Conservation (phyloP, 2,113 vertebrate genomes). For the Channa maculata region DNA sequence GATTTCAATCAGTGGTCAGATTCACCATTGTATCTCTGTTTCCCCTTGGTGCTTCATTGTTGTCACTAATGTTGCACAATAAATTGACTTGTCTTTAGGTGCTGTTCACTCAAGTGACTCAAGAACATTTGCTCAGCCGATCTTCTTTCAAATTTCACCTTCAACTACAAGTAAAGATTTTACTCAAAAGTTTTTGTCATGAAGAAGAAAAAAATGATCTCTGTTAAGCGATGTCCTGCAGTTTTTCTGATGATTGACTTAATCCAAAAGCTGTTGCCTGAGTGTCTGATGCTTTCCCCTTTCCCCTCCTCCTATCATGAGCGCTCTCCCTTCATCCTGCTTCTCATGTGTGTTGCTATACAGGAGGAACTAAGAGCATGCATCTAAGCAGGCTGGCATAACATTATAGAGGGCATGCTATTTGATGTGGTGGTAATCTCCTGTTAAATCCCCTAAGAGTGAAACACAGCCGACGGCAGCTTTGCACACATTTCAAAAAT, state of each 20-base stretch:
- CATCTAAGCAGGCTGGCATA: slow-evolving; percentile 67
- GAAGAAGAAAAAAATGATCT: slow-evolving; percentile 8
- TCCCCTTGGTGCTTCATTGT: neutral
- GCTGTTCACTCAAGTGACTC: neutral
- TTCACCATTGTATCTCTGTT: neutral
- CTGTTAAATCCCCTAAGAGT: slow-evolving; percentile 71
- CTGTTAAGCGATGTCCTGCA: slow-evolving; percentile 36
- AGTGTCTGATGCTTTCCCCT: slow-evolving; percentile 22
- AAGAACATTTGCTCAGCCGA: neutral
- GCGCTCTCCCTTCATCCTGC: slow-evolving; percentile 22
- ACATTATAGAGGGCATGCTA: slow-evolving; percentile 68
- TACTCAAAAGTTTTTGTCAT: slow-evolving; percentile 15
- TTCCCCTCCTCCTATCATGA: slow-evolving; percentile 38
- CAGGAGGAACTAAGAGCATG: slow-evolving; percentile 42
- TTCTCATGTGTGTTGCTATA: slow-evolving; percentile 39
- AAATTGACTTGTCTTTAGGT: neutral
- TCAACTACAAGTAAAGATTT: neutral
- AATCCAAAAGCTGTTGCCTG: slow-evolving; percentile 47
- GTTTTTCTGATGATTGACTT: slow-evolving; percentile 55
- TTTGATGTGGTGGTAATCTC: slow-evolving; percentile 75
- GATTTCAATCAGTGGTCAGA: slow-evolving; percentile 23
- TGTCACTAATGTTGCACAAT: neutral
- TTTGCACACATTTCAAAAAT: slow-evolving; percentile 61
- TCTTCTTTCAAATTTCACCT: neutral
- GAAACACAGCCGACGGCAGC: slow-evolving; percentile 64